These are phyloP conservation scores for Calliphora vomitoria DNA, from an alignment of 2,888 invertebrate genomes.

Conservation along the genomic window DNA sequence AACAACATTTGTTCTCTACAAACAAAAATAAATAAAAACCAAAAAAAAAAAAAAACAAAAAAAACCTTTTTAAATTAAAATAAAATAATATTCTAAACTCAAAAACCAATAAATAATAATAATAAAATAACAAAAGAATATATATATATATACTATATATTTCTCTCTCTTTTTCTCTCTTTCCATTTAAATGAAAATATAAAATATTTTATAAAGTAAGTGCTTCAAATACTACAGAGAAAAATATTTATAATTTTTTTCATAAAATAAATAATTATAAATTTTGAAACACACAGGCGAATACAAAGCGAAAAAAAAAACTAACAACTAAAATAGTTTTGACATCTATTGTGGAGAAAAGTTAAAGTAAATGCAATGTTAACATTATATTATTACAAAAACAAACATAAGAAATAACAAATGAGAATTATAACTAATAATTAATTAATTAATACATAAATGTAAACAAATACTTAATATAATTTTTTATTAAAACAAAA, in stretches of 20 bases:
- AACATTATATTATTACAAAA: constrained; percentile 68
- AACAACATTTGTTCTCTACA: constrained; percentile 77
- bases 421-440: constrained; percentile 51
- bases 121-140: constrained; percentile 31
- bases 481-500: constrained; percentile 70
- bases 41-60: constrained; percentile 15
- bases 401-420: constrained; percentile 46
- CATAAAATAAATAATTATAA: constrained; percentile 24
- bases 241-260: constrained; percentile 8
- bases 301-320: background rate
- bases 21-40: constrained; percentile 70
- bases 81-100: constrained; percentile 43
- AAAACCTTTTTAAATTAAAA: constrained; percentile 46
- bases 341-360: constrained; percentile 59
- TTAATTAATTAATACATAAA: constrained; percentile 28
- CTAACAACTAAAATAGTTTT: constrained; percentile 56
- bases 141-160: no score
- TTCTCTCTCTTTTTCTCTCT: constrained; percentile 55
- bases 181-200: constrained; percentile 25
- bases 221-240: constrained; percentile 49
- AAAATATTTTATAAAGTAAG: constrained; percentile 36
- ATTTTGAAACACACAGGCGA: constrained; percentile 22
- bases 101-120: constrained; percentile 36
- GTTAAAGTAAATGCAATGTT: constrained; percentile 73
- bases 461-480: constrained; percentile 61